Percentiles rank a stretch among this genome's conserved stretches.
Conservation (phyloP, 35 echinoderm and acorn worm species). For the Hemicentrotus pulcherrimus region DNA sequence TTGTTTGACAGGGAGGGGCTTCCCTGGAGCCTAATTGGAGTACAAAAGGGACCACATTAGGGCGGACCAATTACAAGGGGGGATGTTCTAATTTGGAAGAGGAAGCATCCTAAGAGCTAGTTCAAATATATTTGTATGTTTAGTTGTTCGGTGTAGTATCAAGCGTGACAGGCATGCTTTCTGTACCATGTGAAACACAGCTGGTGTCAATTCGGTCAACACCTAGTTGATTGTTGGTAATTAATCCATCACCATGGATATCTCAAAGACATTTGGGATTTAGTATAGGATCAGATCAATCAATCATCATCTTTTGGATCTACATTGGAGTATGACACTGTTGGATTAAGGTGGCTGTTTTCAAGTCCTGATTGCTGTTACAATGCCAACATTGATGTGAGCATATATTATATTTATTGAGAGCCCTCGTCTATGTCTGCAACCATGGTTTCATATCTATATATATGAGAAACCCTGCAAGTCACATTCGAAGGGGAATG, state of each 20-base stretch:
- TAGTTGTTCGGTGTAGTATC: background rate
- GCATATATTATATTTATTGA: too few species aligned
- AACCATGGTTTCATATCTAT: background rate
- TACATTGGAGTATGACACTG: background rate
- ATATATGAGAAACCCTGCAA: background rate
- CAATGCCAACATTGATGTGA: too few species aligned
- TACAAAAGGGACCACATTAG: conserved; percentile 13
- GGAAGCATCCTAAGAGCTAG: background rate
- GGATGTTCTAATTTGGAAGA: conserved; percentile 11
- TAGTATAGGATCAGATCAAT: background rate
- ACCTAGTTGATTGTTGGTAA: background rate
- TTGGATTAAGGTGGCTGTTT: too few species aligned
- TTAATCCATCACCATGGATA: background rate
- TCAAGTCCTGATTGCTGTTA: too few species aligned
- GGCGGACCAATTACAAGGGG: conserved; percentile 22
- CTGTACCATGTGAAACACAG: background rate
- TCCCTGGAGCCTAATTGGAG: background rate
- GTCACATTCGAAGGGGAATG: background rate
- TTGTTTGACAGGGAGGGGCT: conserved; percentile 14
- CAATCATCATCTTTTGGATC: background rate
- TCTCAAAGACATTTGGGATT: background rate
- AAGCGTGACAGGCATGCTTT: background rate
- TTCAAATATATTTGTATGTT: background rate
- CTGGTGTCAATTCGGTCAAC: background rate
- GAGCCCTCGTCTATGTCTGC: too few species aligned